Evolutionary conservation across 2,797 vertebrate species (phyloP), one percentile per base, ranked within the genome.

Genomic region (Martes flavigula): DNA sequence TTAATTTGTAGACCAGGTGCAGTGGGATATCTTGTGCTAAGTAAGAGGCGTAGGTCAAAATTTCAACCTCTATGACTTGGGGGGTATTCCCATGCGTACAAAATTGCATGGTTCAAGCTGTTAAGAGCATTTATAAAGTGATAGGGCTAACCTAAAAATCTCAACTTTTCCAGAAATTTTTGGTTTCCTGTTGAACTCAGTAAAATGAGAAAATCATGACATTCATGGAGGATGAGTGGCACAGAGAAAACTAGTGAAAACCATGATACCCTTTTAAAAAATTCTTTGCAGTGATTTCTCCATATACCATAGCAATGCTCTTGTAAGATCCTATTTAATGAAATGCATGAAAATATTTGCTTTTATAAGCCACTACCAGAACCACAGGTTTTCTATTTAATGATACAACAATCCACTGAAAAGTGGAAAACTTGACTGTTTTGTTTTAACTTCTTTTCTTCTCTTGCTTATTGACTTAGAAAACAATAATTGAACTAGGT

Each of bases 91-190:
- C 46, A 30, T 27, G 43, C 1, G 15, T 75, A 84, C 18, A 72
- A 48, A 88, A 62, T 54, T 51, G 32, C 46, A 64, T 21, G 17
- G 46, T 86, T 62, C n/a, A 66, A 70, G 15, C 35, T 60, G 40
- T 87, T 85, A 64, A 81, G 72, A 93, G 73, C 93, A 95, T 86
- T 91, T 58, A 84, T 89, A 83, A 86, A 96, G 23, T 62, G 83
- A 84, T 9, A 89, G 56, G 54, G 68, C 62, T 87, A 83, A 96
- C 82, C 85, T 77, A 43, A 91, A 96, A 97, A 92, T 91, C 87
- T 89, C 56, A 94, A 70, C 6, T 38, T 89, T 96, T 90, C n/a
- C 62, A 92, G 75, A 23, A 94, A 79, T 90, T 90, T 64, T 51
- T 83, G 7, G 32, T 92, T 95, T 97, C 62, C 60, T 56, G 23